Conservation (phyloP, 2,113 vertebrate species). For the Rhombomys opimus region DNA sequence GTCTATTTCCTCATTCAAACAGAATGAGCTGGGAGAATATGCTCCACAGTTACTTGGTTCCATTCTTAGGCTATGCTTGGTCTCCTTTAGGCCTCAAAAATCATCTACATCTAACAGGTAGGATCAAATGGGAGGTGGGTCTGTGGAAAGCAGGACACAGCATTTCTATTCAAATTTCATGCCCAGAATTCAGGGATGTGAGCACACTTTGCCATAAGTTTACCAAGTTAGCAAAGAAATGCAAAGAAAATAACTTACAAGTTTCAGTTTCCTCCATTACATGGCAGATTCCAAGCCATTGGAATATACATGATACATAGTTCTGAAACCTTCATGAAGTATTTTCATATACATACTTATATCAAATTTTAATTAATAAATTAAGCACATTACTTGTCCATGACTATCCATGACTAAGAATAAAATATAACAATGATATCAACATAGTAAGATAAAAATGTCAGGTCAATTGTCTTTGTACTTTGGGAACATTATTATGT, state of each 20-base stretch:
- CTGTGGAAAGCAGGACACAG: background rate
- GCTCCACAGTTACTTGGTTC: background rate
- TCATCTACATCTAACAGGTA: background rate
- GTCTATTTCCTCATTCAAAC: background rate
- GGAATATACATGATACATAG: background rate
- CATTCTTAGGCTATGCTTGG: background rate
- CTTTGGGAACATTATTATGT: background rate
- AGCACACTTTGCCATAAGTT: background rate
- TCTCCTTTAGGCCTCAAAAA: background rate
- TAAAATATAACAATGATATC: background rate
- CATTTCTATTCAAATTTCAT: constrained; percentile 7
- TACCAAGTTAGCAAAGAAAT: background rate
- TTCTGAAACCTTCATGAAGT: background rate
- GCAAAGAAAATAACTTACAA: background rate
- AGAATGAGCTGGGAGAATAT: background rate
- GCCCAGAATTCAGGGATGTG: background rate
- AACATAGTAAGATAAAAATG: background rate
- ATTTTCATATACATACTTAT: background rate
- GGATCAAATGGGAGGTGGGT: background rate
- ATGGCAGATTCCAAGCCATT: background rate
- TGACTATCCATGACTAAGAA: background rate
- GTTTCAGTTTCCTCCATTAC: background rate
- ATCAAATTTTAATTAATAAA: background rate
- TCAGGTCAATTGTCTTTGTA: background rate
- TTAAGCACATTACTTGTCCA: background rate